Percentiles rank a stretch among this genome's conserved stretches.
These are phyloP conservation scores for Crotalus horridus DNA, from an alignment of 2,113 vertebrate genomes.

Conservation along the genomic window DNA sequence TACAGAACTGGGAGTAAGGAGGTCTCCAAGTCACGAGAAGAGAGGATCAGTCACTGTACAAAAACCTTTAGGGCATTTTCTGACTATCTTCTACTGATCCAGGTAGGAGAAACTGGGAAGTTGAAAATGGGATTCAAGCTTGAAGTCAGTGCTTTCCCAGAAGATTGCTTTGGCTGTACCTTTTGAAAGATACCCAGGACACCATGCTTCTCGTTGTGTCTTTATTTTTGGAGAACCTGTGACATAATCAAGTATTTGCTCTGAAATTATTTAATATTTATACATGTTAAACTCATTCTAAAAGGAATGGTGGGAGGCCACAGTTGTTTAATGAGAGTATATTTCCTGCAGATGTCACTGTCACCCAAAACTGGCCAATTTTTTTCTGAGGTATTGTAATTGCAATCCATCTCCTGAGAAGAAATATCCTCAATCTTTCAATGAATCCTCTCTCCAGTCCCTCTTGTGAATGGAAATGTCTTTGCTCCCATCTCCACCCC, in stretches of 20 bases:
- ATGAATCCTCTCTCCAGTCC: not conserved
- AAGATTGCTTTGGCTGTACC: not conserved
- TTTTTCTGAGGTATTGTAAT: not conserved
- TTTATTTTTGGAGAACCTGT: not conserved
- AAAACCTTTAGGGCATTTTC: not conserved
- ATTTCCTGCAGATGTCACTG: conserved; percentile 29
- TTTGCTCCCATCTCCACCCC: not conserved
- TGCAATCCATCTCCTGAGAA: not conserved
- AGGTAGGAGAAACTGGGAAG: not conserved
- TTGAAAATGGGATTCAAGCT: not conserved
- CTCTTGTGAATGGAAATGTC: not conserved
- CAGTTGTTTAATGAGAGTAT: not conserved
- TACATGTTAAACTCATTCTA: not conserved
- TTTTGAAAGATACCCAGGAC: not conserved
- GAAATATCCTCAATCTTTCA: not conserved
- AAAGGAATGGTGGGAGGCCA: not conserved
- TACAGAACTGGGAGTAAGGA: not conserved
- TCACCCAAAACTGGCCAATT: not conserved
- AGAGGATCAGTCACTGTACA: not conserved
- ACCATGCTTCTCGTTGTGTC: not conserved
- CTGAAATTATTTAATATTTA: not conserved
- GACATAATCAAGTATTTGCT: not conserved
- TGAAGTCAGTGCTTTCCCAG: not conserved
- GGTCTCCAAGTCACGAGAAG: not conserved
- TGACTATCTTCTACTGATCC: not conserved